Base-by-base conservation (phyloP, 2,113 vertebrate species). In the Amblyornis subalaris region DNA sequence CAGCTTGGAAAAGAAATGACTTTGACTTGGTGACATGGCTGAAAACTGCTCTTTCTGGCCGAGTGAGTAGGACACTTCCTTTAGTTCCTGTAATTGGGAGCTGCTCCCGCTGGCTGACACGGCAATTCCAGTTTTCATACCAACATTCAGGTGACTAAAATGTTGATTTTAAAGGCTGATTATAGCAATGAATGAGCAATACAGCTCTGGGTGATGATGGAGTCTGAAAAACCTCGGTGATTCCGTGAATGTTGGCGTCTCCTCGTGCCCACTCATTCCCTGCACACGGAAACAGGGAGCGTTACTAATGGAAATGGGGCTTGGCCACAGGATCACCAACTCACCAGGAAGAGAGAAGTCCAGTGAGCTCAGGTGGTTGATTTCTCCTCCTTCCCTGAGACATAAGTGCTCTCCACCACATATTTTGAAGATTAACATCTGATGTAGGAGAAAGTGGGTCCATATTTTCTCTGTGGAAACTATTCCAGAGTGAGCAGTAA, bases 41-140 rank as follows among this genome's bases (percentile, higher is more conserved):
- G 70, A 64, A 55, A 92, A 74, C 85, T 90, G 79, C 93, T 92
- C 36, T 24, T 90, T 74, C 94, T 92, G 89, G 83, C 76, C 1
- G 1, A 87, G 73, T 89, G 84, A 82, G 45, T 75, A 12, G 62
- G 65, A 57, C 28, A 26, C 40, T 93, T 94, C 85, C 67, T 77
- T 53, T 47, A 77, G 70, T n/a, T 77, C 64, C 89, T n/a, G 64
- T 45, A 64, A 65, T 0, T 75, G 83, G 79, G 72, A 94, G 83
- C 55, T 70, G 79, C 55, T 88, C 24, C 75, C 0, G 0, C 66
- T 38, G 47, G 48, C 80, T 85, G 72, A 71, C 64, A 44, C 0
- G 2, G 80, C 83, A 64, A 72, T 72, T 69, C 83, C 69, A 29
- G 28, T 42, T 86, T 58, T 71, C 85, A 54, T 21, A 10, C 44